A percentile compares a stretch with the other conserved stretches of the same genome.
phyloP scores from a whole-genome alignment of 2,888 invertebrate species.

The Trachelus iudaicus region DNA sequence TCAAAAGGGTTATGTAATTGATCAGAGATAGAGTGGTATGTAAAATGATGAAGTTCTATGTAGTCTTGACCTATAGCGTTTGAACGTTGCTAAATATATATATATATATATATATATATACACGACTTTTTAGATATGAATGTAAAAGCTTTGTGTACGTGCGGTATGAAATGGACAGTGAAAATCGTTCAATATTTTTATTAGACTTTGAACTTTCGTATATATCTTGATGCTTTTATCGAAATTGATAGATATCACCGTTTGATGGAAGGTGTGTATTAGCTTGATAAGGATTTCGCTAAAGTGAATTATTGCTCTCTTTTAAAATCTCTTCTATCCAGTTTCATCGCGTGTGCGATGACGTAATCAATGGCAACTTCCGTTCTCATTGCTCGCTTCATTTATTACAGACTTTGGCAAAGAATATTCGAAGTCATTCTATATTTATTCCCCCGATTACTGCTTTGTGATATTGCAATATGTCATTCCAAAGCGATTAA shows the following conservation, averaged over 20 bases:
- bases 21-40: not conserved
- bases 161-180: not conserved
- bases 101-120: no score
- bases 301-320: not conserved
- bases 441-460: no score
- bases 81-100: not conserved
- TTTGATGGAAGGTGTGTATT: not conserved
- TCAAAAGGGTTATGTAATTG: not conserved
- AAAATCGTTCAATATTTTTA: not conserved
- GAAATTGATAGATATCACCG: not conserved
- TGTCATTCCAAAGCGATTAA: not conserved
- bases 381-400: not conserved
- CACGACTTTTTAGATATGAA: no score
- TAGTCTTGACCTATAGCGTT: not conserved
- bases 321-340: not conserved
- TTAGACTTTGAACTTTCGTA: not conserved
- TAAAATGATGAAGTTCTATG: not conserved
- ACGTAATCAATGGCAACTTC: not conserved
- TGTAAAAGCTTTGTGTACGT: not conserved
- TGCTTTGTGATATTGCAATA: not conserved
- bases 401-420: not conserved
- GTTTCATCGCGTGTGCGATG: not conserved
- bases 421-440: not conserved
- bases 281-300: not conserved
- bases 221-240: not conserved